Evolutionary conservation across 2,797 vertebrate genomes (phyloP).

Genomic region (Hoplostethus atlanticus): DNA sequence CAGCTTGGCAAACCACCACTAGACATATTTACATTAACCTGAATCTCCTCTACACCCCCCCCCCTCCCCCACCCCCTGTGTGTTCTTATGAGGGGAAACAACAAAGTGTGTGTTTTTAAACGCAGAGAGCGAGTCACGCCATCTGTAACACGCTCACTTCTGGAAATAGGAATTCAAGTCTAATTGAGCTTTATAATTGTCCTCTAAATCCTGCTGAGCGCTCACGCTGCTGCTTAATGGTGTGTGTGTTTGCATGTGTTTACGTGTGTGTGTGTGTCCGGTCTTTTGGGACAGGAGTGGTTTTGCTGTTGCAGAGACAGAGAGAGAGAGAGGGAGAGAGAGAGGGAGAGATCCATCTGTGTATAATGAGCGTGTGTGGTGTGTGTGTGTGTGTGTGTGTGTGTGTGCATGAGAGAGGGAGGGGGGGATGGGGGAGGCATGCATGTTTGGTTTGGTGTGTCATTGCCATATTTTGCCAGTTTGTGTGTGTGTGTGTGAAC

Average conservation of each 20-base stretch:
- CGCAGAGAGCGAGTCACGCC: slow-evolving; percentile 57
- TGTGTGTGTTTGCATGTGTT: slow-evolving; percentile 17
- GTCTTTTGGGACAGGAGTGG: slow-evolving; percentile 55
- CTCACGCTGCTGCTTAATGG: slow-evolving; percentile 71
- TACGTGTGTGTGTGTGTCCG: slow-evolving; percentile 32
- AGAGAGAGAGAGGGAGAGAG: slow-evolving; percentile 34
- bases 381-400: slow-evolving; percentile 23
- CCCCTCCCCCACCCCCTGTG: slow-evolving; percentile 37
- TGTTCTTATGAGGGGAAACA: slow-evolving; percentile 57
- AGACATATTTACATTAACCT: slow-evolving; percentile 65
- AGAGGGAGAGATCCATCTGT: slow-evolving; percentile 43
- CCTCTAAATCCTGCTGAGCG: slow-evolving; percentile 78
- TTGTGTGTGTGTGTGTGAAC: not conserved
- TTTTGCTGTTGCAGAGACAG: slow-evolving; percentile 31
- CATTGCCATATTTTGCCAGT: not conserved
- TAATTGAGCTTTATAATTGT: slow-evolving; percentile 82
- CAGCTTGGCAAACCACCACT: slow-evolving; percentile 53
- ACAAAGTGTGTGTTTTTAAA: slow-evolving; percentile 67
- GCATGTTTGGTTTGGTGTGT: slow-evolving; percentile 13
- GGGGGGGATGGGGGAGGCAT: not conserved
- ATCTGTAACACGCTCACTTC: slow-evolving; percentile 73
- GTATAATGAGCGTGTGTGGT: slow-evolving; percentile 62
- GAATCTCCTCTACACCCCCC: slow-evolving; percentile 23
- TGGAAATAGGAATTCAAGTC: slow-evolving; percentile 73
- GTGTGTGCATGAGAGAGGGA: slow-evolving; percentile 34